Conservation (phyloP, 2,113 vertebrate genomes). For the Shinisaurus crocodilurus region DNA sequence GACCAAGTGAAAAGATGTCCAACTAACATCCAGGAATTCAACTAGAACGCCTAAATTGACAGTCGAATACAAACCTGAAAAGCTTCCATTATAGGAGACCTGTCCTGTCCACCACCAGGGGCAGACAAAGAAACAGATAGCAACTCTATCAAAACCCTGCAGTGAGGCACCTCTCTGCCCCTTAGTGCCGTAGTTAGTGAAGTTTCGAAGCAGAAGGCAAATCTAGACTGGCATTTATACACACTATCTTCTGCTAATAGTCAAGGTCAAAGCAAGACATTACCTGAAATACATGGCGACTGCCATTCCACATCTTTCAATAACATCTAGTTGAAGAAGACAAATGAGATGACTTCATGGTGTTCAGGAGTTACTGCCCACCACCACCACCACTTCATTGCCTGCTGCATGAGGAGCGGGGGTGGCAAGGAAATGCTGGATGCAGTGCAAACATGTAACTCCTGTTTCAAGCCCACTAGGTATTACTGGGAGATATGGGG, state of each 20-base stretch:
- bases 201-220: background rate
- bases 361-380: background rate
- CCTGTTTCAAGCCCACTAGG: background rate
- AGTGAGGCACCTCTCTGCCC: too few species aligned
- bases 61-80: rapidly evolving
- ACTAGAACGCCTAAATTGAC: rapidly evolving
- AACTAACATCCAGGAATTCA: background rate
- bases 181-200: rapidly evolving
- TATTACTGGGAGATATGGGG: background rate
- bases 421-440: background rate
- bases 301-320: background rate
- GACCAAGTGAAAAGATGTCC: background rate
- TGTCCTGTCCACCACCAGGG: background rate
- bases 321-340: background rate
- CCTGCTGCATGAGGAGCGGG: background rate
- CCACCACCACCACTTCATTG: background rate
- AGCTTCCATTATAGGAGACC: background rate
- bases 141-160: background rate
- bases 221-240: background rate
- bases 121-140: rapidly evolving
- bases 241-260: background rate
- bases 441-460: background rate
- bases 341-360: background rate
- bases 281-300: background rate
- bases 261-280: background rate